Evolutionary conservation across 2,113 vertebrate genomes (phyloP), one percentile per base, ranked within the genome.

Genomic region (Salvelinus sp.): DNA sequence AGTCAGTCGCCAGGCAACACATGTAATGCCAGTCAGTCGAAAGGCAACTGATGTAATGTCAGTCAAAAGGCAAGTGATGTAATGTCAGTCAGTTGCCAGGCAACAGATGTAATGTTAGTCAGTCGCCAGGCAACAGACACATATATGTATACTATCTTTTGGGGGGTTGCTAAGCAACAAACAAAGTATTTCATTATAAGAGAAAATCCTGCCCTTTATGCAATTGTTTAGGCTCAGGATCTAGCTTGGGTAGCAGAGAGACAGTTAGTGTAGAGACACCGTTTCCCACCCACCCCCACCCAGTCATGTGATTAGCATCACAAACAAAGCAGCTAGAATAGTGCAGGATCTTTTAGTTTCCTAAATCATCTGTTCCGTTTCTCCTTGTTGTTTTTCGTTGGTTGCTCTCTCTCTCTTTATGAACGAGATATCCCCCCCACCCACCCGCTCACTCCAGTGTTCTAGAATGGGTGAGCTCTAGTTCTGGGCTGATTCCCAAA

Each of bases 161-260:
- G 0, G 7, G 25, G 25, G 70, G 92, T 93, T 92, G 91, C 92
- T 91, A 90, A 90, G 92, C 89, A 91, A 93, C 92, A 90, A 88
- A 88, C 86, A 85, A 86, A 86, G 85, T 85, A 84, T 89, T 91
- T 88, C 85, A 85, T 88, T 88, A 83, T 82, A 80, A 79, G 85
- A 89, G 87, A 76, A 86, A 87, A 85, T 90, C 82, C 85, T 62
- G 10, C 58, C 79, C 71, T 77, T 80, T 88, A 82, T 91, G 90
- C 89, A 87, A 85, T 88, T 85, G 82, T 85, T 78, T 86, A 9
- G 80, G 80, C 85, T 76, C 72, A 87, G 86, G 89, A 54, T 54
- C 14, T 54, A 12, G 38, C 38, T 44, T 44, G 38, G 38, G 9
- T 10, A 7, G 4, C 58, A n/a, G 58, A 60, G 58, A n/a, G 58